Conservation (phyloP, 2,113 vertebrate genomes). For the Naja naja region DNA sequence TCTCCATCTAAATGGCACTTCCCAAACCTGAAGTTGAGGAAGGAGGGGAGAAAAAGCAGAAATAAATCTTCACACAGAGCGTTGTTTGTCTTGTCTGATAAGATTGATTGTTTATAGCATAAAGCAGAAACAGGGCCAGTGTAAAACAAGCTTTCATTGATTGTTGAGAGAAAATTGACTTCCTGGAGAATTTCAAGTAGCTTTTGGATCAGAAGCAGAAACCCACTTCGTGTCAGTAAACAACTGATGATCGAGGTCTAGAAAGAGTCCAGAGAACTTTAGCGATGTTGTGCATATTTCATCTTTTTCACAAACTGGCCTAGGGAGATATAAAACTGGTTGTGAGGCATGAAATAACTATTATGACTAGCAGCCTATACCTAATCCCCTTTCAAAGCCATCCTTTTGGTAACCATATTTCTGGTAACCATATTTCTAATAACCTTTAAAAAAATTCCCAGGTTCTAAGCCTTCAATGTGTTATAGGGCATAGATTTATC, state of each 20-base stretch:
- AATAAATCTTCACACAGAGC: conserved; percentile 20
- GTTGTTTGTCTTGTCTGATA: conserved; percentile 48
- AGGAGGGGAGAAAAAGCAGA: background rate
- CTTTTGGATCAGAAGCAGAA: conserved; percentile 38
- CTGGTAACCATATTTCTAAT: background rate
- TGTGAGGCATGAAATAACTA: background rate
- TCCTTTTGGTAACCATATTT: background rate
- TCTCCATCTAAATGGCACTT: conserved; percentile 1
- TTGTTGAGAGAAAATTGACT: conserved; percentile 39
- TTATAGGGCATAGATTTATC: background rate
- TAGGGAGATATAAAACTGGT: background rate
- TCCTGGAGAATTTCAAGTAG: conserved; percentile 47
- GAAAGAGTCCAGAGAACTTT: background rate
- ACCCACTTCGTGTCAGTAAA: background rate
- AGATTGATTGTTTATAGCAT: conserved; percentile 57
- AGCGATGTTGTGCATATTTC: background rate
- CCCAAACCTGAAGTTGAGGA: conserved; percentile 14
- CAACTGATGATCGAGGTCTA: too few species aligned
- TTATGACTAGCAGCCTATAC: background rate
- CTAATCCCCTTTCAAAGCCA: background rate
- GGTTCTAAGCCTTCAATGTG: background rate
- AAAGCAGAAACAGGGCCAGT: conserved; percentile 45
- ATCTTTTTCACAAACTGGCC: background rate
- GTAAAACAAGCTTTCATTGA: conserved; percentile 56
- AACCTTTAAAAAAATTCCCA: background rate